These are phyloP conservation scores for Lithophane socia DNA, from an alignment of 2,888 invertebrate species.

Conservation along the genomic window DNA sequence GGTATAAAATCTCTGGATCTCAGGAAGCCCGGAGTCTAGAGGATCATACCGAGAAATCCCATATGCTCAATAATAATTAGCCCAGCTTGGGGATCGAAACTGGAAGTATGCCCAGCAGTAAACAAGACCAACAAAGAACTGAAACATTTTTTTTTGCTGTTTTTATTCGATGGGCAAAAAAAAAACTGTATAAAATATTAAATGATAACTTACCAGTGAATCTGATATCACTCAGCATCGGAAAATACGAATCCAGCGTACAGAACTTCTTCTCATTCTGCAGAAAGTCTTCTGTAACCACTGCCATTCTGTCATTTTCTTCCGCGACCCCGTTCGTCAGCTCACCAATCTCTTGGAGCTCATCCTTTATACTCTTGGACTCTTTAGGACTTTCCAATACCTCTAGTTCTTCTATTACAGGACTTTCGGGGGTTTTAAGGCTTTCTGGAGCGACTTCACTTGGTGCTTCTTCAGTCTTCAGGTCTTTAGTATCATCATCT, in stretches of 20 bases:
- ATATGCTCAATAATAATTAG: no score
- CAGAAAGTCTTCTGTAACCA: slow-evolving; percentile 84
- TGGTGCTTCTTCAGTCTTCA: slow-evolving; percentile 66
- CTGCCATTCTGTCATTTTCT: slow-evolving; percentile 71
- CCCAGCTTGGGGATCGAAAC: no score
- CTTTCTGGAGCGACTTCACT: slow-evolving; percentile 44
- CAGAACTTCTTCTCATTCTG: slow-evolving; percentile 89
- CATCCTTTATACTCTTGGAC: slow-evolving; percentile 59
- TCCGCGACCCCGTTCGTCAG: slow-evolving; percentile 70
- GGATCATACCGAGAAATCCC: no score
- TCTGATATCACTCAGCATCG: slow-evolving; percentile 85
- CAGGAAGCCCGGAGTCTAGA: no score
- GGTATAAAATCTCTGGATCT: no score
- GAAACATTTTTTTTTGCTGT: no score
- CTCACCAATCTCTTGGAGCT: slow-evolving; percentile 59
- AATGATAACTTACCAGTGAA: slow-evolving; percentile 80
- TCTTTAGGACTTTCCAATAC: slow-evolving; percentile 61
- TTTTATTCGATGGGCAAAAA: no score
- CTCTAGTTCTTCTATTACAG: slow-evolving; percentile 61
- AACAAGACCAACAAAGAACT: no score
- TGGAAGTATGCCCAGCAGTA: no score
- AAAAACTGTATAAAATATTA: no score
- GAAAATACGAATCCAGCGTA: slow-evolving; percentile 80
- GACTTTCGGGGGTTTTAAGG: slow-evolving; percentile 53
- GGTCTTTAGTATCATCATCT: slow-evolving; percentile 80